These are phyloP conservation scores for Ameiurus melas DNA, from an alignment of 2,113 vertebrate genomes.

Conservation along the genomic window DNA sequence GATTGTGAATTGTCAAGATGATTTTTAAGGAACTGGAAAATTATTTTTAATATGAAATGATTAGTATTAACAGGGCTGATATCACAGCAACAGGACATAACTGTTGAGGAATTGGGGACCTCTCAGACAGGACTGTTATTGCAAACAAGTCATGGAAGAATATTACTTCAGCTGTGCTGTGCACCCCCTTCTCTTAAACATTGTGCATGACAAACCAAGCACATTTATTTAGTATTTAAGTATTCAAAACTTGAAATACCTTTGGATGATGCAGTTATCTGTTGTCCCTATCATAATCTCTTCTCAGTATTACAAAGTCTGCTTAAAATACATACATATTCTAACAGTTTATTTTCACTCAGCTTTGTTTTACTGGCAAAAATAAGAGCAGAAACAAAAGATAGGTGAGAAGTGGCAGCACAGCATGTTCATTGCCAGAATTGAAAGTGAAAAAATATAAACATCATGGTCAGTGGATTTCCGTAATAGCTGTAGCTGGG, in stretches of 20 bases:
- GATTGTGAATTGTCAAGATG: not conserved
- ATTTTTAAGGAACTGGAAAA: not conserved
- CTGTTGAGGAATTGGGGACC: not conserved
- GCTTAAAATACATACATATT: not conserved
- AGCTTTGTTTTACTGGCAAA: not conserved
- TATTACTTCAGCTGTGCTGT: not conserved
- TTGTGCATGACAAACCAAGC: not conserved
- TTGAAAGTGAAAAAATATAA: not conserved
- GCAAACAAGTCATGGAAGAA: not conserved
- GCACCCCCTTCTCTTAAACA: not conserved
- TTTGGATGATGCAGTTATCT: not conserved
- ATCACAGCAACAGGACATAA: not conserved
- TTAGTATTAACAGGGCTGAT: not conserved
- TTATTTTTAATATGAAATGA: not conserved
- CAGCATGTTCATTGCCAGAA: not conserved
- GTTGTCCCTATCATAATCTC: not conserved
- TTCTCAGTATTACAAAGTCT: not conserved
- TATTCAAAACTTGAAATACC: not conserved
- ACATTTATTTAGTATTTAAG: not conserved
- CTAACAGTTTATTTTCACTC: not conserved
- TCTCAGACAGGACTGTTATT: not conserved
- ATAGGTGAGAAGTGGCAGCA: not conserved
- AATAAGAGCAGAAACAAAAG: not conserved
- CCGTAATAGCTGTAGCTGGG: not conserved
- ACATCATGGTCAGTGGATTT: not conserved